Percentiles rank a stretch among this genome's conserved stretches.
Conservation (phyloP, 2,797 vertebrate genomes). For the Pseudotriccus pelzelni region DNA sequence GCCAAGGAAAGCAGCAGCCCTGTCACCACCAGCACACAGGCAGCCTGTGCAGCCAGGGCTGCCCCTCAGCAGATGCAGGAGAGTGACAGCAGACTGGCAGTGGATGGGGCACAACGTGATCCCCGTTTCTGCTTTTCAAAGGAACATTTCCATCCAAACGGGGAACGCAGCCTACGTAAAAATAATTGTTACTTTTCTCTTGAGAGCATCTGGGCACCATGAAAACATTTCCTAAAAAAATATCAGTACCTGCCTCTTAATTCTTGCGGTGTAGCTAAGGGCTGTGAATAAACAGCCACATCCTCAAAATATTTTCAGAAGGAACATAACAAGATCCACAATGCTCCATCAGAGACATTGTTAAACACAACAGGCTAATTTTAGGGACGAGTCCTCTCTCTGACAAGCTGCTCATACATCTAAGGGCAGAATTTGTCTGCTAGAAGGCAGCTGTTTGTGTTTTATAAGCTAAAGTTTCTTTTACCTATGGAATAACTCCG, state of each 20-base stretch:
- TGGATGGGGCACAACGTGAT: neutral
- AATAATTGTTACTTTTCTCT: conserved; percentile 12
- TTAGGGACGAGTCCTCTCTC: neutral
- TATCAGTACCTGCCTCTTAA: neutral
- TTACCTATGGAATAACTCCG: conserved; percentile 69
- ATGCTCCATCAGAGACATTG: neutral
- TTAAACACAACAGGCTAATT: conserved; percentile 38
- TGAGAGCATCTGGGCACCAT: neutral
- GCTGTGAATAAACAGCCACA: conserved; percentile 20
- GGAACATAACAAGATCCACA: neutral
- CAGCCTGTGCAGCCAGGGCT: neutral
- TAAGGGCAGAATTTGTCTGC: neutral
- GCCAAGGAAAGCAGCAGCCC: conserved; percentile 24
- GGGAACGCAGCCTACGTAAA: neutral
- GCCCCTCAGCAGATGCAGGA: neutral
- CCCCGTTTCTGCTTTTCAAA: conserved; percentile 7
- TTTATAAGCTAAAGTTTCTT: conserved; percentile 66
- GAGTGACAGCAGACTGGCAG: neutral
- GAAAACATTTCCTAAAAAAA: neutral
- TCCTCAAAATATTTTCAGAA: conserved; percentile 32
- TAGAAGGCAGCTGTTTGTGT: conserved; percentile 42
- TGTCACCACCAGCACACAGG: neutral
- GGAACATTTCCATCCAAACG: neutral
- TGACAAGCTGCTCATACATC: conserved; percentile 29
- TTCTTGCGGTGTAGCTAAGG: neutral